Evolutionary conservation across 2,113 vertebrate species (phyloP).

Genomic region (Podocnemis expansa): DNA sequence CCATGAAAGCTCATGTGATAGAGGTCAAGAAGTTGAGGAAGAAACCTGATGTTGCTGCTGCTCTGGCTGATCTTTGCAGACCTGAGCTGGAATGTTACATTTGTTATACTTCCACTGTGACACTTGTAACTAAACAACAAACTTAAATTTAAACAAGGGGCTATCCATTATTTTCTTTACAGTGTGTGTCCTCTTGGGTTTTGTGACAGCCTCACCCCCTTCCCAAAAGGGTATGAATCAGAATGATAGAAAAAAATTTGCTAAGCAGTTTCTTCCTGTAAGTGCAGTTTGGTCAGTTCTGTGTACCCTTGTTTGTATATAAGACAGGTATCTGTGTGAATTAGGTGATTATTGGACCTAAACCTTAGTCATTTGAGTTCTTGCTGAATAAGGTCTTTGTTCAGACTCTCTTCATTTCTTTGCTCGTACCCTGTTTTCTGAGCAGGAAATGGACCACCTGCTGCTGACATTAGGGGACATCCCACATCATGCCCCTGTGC

Average conservation of each 20-base stretch:
- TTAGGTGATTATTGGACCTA: neutral
- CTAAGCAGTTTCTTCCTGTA: neutral
- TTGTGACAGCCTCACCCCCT: neutral
- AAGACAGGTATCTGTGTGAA: neutral
- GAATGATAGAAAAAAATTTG: neutral
- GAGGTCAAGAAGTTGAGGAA: neutral
- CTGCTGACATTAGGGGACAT: conserved; percentile 92
- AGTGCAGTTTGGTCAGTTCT: neutral
- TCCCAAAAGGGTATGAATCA: neutral
- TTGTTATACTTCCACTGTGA: neutral
- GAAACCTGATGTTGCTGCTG: neutral
- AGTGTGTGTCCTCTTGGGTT: neutral
- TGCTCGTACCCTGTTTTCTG: neutral
- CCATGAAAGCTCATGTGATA: no score
- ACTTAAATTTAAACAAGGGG: neutral
- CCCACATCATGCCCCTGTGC: conserved; percentile 89
- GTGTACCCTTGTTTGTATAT: neutral
- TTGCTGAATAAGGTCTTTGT: neutral
- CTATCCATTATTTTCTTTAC: neutral
- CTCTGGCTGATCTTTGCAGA: neutral
- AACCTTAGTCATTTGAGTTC: rapidly evolving
- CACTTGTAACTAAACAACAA: neutral
- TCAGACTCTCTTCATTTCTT: neutral
- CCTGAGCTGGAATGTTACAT: neutral
- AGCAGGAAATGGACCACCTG: conserved; percentile 91